Conservation (phyloP, 35 echinoderm and acorn worm genomes). For the Chiridota heheva region DNA sequence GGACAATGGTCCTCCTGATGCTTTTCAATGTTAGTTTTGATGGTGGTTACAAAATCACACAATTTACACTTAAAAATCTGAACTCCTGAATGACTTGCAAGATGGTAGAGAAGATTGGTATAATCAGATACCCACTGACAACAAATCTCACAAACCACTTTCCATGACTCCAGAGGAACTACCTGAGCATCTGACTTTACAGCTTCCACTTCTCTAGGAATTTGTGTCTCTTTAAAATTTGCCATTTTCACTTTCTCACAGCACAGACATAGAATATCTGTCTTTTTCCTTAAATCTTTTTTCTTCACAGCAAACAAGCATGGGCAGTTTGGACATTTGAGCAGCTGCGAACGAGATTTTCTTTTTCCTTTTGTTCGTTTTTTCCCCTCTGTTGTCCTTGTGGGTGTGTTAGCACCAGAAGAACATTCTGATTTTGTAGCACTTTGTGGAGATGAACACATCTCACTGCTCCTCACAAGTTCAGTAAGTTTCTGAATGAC, state of each 20-base stretch:
- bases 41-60: constrained; percentile 95
- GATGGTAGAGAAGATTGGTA: constrained; percentile 67
- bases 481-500: constrained; percentile 98
- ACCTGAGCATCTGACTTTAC: not conserved
- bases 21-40: constrained; percentile 43
- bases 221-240: not conserved
- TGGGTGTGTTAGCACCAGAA: constrained; percentile 24
- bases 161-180: constrained; percentile 28
- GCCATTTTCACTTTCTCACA: constrained; percentile 63
- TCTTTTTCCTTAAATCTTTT: constrained; percentile 43
- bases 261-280: constrained; percentile 62
- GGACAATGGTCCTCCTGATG: constrained; percentile 50
- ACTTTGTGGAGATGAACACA: not conserved
- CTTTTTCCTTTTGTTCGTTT: constrained; percentile 19
- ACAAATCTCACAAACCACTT: constrained; percentile 79
- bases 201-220: not conserved
- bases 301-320: constrained; percentile 84
- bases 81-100: constrained; percentile 68
- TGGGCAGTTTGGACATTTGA: constrained; percentile 91
- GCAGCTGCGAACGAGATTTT: constrained; percentile 26
- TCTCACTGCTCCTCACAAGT: constrained; percentile 78
- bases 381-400: constrained; percentile 1
- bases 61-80: constrained; percentile 92
- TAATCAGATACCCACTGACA: constrained; percentile 50
- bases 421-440: not conserved